A percentile compares a stretch with the other conserved stretches of the same genome.
Evolutionary conservation across 2,113 vertebrate genomes (phyloP).

Genomic region (Copsychus sechellarum): DNA sequence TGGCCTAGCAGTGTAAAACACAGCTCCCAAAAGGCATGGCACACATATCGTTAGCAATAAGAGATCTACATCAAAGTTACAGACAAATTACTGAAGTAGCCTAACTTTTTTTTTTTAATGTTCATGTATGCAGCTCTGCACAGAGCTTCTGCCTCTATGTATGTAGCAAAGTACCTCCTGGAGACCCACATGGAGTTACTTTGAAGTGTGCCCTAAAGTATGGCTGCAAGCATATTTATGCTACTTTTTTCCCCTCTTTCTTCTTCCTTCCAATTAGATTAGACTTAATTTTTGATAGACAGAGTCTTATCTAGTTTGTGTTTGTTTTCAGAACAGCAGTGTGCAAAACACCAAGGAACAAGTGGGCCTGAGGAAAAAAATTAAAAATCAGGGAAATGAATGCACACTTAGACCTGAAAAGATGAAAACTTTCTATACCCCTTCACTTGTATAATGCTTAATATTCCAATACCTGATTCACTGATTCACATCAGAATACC

Average conservation of each 20-base stretch:
- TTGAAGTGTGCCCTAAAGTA: constrained; percentile 46
- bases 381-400: background rate
- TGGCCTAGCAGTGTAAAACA: background rate
- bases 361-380: background rate
- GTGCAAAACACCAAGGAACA: background rate
- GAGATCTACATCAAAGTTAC: constrained; percentile 42
- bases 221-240: background rate
- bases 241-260: background rate
- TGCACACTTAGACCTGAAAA: background rate
- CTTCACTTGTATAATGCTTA: background rate
- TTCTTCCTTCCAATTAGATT: background rate
- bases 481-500: background rate
- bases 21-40: constrained; percentile 29
- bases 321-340: constrained; percentile 32
- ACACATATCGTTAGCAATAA: background rate
- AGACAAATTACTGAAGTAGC: constrained; percentile 8
- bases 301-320: background rate
- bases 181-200: background rate
- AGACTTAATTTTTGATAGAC: background rate
- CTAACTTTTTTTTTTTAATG: background rate
- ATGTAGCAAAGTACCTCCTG: background rate
- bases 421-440: background rate
- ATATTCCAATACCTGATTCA: background rate
- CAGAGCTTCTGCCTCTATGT: background rate
- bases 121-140: background rate